Base-by-base conservation (phyloP, 2,888 invertebrate species). In the Agonopterix heracliana region DNA sequence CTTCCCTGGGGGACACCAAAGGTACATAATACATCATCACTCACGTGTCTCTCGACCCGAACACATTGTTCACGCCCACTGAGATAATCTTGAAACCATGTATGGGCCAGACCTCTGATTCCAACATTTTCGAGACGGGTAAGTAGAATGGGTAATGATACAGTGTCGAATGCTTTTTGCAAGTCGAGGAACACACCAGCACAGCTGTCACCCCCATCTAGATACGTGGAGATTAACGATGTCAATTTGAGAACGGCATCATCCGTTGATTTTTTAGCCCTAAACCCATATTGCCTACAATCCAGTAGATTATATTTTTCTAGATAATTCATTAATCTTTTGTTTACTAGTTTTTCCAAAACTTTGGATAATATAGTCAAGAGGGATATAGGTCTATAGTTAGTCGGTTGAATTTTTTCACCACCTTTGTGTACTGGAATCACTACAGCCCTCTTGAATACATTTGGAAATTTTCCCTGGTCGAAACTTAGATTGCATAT, bases 1-100 rank as follows among this genome's bases (percentile, higher is more conserved):
- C 50, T 49, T 0, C 55, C 55, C 35, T 55, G 53, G 1, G 55
- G 53, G 3, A 53, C 47, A 2, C 55, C 53, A 17, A 46, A 49
- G 1, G 44, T 14, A 1, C 53, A 9, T 4, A 1, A 2, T 9
- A 34, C 11, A 9, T 38, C 44, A n/a, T 48, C 38, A 45, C 55
- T 55, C 0, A 36, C 9, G 26, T 34, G 10, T 0, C 1, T n/a
- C 7, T 36, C 49, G 1, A 55, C n/a, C 13, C n/a, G 47, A 10
- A 50, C 50, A 5, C 36, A 9, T 38, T 53, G 55, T 10, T 11
- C 40, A 12, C 55, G 47, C 5, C 45, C 34, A 8, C 47, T 34
- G 0, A 55, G 34, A 38, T 53, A 53, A 26, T 40, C 34, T 10
- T 41, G 11, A 10, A 55, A 47, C 2, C 52, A 9, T 0, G 17